Base-by-base conservation (phyloP, 1,140 invertebrate species). In the Drosophila sp. region DNA sequence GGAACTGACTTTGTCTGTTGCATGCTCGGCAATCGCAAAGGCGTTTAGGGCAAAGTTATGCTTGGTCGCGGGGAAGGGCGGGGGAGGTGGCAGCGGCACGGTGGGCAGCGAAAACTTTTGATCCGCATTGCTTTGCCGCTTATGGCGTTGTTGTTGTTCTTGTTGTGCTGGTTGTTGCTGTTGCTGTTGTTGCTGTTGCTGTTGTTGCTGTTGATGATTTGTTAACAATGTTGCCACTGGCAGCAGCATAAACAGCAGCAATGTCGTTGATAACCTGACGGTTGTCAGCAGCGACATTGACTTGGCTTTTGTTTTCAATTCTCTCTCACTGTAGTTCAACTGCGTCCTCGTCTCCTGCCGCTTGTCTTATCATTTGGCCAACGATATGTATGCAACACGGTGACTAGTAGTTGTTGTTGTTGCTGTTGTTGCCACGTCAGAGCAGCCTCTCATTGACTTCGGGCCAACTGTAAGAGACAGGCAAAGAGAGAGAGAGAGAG, bases 81-180 rank as follows among this genome's bases (percentile, higher is more conserved):
- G 90, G 7, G 90, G 90, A 1, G 90, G 76, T 0, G 90, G 90
- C 43, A 90, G 18, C 45, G 90, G 90, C n/a, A 91, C 90, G 36
- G 80, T 56, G 5, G 90, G 90, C 65, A 90, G 34, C 7, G 78
- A 78, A 46, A 89, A 90, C 43, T 89, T 89, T 38, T 89, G 84
- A 11, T 89, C 84, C 69, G 46, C 57, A 36, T 73, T 61, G 72
- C 43, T 45, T 45, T 71, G 45, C 2, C 66, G 66, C 41, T 45
- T 54, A 14, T 72, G 27, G 16, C 57, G 78, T 9, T 69, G n/a
- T 7, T 54, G 56, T 13, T 67, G 43, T n/a, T 14, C 9, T 16
- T 63, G 38, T 7, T 67, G 43, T n/a, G 9, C 9, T 16, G 59
- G 38, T 7, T 50, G 29, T 61, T 38, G 32, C 46, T 57, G n/a